Percentiles rank a stretch among this genome's conserved stretches.
phyloP scores from a whole-genome alignment of 2,797 vertebrate species.

The Spinibarbus caldwelli region DNA sequence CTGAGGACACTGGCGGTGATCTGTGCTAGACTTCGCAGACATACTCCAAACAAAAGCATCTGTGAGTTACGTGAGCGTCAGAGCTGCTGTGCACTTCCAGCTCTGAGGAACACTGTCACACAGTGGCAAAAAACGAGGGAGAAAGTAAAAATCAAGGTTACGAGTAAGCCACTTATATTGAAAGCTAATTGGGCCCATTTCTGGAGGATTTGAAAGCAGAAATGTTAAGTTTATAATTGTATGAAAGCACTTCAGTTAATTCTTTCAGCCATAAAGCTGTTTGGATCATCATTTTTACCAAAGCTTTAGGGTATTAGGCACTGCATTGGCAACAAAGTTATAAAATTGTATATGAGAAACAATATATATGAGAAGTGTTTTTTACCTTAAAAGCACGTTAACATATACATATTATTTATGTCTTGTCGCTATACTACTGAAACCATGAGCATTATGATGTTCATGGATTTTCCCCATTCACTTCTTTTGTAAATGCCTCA shows the following conservation, averaged over 20 bases:
- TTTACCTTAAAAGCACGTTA: neutral
- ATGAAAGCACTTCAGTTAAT: neutral
- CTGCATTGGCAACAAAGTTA: neutral
- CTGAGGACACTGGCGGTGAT: constrained; percentile 46
- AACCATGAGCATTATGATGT: neutral
- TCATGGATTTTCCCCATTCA: neutral
- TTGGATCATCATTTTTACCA: neutral
- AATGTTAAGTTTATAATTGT: neutral
- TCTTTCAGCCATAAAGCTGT: neutral
- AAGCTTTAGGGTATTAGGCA: neutral
- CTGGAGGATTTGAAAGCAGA: neutral
- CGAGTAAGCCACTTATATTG: neutral
- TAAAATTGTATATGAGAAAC: neutral
- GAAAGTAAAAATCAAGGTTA: neutral
- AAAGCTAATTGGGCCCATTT: neutral
- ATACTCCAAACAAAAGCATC: constrained; percentile 16
- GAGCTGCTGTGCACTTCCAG: neutral
- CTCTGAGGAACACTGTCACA: neutral
- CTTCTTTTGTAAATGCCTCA: neutral
- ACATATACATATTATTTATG: neutral
- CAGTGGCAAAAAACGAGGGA: neutral
- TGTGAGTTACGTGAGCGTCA: neutral
- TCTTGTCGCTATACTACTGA: neutral
- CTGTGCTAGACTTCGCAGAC: neutral
- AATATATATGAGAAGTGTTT: no score